Percentiles rank a stretch among this genome's conserved stretches.
Evolutionary conservation across 2,888 invertebrate genomes (phyloP).

Genomic region (Drosophila longiperda): DNA sequence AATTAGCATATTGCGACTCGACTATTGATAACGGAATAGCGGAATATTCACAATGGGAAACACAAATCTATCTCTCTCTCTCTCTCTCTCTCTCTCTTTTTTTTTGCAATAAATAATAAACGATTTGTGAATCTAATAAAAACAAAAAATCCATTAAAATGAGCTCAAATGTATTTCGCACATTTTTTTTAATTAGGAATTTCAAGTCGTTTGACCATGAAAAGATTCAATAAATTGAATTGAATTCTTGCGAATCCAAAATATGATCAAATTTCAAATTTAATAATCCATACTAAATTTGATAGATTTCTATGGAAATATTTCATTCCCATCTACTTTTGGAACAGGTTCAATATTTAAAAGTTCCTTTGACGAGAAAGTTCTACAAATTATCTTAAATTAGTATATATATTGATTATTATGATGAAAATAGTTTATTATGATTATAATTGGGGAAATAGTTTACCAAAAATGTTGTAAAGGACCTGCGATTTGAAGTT

Average conservation of each 20-base stretch:
- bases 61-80: not conserved
- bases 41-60: constrained; percentile 9
- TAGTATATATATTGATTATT: not conserved
- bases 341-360: not conserved
- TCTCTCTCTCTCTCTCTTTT: not conserved
- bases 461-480: constrained; percentile 11
- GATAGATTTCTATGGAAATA: not conserved
- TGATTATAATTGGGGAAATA: constrained; percentile 5
- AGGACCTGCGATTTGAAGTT: constrained; percentile 13
- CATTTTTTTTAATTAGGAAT: not conserved
- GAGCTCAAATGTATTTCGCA: constrained; percentile 1
- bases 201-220: not conserved
- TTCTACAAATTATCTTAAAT: not conserved
- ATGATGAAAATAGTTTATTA: not conserved
- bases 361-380: not conserved
- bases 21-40: constrained; percentile 15
- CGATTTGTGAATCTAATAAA: constrained; percentile 1
- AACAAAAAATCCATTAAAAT: not conserved
- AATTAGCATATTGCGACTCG: constrained; percentile 62
- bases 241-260: constrained; percentile 2
- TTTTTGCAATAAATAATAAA: not conserved
- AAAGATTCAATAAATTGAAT: constrained; percentile 3
- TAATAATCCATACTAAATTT: not conserved
- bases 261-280: not conserved
- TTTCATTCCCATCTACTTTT: not conserved